These are phyloP conservation scores for Euphydryas editha DNA, from an alignment of 2,888 invertebrate genomes.

Conservation along the genomic window DNA sequence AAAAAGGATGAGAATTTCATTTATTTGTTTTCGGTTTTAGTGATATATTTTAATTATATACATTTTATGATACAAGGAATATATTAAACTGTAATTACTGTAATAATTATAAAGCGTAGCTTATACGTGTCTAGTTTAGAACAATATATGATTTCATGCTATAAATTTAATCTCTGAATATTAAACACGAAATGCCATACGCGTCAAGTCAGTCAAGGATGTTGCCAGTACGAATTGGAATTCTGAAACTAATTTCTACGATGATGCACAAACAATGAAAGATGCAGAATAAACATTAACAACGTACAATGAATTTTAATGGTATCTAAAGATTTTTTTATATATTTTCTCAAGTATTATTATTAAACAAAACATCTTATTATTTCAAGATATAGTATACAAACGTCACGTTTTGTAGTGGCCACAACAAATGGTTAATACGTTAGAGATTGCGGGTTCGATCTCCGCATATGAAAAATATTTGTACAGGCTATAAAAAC, in stretches of 20 bases:
- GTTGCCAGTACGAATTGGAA: slow-evolving; percentile 15
- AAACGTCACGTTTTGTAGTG: too few relatives aligned
- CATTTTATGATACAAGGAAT: too few relatives aligned
- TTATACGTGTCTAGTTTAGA: neutral
- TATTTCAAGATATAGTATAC: too few relatives aligned
- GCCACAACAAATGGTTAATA: too few relatives aligned
- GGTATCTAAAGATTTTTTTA: slow-evolving; percentile 1
- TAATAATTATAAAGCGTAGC: neutral
- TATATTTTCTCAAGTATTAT: neutral
- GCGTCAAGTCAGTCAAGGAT: slow-evolving; percentile 26
- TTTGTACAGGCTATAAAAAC: too few relatives aligned
- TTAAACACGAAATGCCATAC: slow-evolving; percentile 7
- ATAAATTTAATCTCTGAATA: slow-evolving; percentile 11
- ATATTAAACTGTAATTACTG: neutral
- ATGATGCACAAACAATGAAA: slow-evolving; percentile 28
- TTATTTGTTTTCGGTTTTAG: too few relatives aligned
- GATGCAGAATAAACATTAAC: slow-evolving; percentile 19
- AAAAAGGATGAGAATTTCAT: too few relatives aligned
- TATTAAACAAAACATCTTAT: too few relatives aligned
- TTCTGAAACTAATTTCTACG: slow-evolving; percentile 28
- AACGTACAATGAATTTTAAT: slow-evolving; percentile 11
- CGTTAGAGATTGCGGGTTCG: too few relatives aligned
- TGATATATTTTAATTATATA: too few relatives aligned
- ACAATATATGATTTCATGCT: neutral
- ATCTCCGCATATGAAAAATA: too few relatives aligned